A percentile compares a stretch with the other conserved stretches of the same genome.
These are phyloP conservation scores for Danionella dracula DNA, from an alignment of 2,797 vertebrate species.

Conservation along the genomic window DNA sequence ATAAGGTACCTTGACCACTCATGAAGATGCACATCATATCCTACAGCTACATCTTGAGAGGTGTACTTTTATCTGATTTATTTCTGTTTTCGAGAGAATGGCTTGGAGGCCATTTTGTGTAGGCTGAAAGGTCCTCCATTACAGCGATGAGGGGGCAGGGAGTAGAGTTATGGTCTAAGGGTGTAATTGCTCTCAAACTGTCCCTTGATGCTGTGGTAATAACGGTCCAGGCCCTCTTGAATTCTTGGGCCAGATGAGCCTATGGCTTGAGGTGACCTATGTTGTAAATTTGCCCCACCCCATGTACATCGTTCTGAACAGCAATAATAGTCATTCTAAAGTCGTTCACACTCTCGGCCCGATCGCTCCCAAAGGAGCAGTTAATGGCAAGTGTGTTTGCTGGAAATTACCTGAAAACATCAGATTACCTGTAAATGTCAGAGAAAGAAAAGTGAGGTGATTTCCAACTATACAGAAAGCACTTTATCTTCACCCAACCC, in stretches of 20 bases:
- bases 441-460: conserved; percentile 29
- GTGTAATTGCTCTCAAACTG: conserved; percentile 60
- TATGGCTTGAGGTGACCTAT: conserved; percentile 56
- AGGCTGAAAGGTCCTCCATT: conserved; percentile 58
- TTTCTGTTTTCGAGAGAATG: conserved; percentile 31
- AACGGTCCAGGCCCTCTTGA: conserved; percentile 46
- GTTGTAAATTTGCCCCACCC: conserved; percentile 51
- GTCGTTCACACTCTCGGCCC: conserved; percentile 10
- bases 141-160: conserved; percentile 43
- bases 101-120: conserved; percentile 53
- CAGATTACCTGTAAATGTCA: conserved; percentile 46
- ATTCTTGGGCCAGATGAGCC: conserved; percentile 32
- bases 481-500: not conserved
- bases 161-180: conserved; percentile 46
- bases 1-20: too few relatives aligned
- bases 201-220: conserved; percentile 56
- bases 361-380: conserved; percentile 45
- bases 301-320: conserved; percentile 35
- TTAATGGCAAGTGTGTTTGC: conserved; percentile 38
- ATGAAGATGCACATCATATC: too few relatives aligned
- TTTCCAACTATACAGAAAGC: conserved; percentile 9
- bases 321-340: not conserved
- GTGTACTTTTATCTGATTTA: conserved; percentile 43
- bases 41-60: conserved; percentile 28
- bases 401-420: conserved; percentile 37